Percentiles rank a stretch among this genome's conserved stretches.
Conservation (phyloP, 1,140 invertebrate genomes). For the Ceratina australensis region DNA sequence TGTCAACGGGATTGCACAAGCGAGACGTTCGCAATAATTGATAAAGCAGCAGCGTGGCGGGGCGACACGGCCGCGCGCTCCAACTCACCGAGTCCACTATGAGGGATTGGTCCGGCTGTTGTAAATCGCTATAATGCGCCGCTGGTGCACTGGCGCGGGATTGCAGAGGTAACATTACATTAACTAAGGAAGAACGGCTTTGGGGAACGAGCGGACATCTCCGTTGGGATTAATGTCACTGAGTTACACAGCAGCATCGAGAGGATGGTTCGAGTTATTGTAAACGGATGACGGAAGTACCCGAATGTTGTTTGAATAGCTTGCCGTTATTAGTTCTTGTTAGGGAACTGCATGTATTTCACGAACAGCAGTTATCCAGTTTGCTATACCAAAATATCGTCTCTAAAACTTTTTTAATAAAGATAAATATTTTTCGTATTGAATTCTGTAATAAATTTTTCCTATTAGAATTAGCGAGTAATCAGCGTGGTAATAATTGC, state of each 20-base stretch:
- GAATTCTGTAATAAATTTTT: too few species aligned
- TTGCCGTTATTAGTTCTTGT: too few species aligned
- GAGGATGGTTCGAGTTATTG: not conserved
- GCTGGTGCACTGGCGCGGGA: not conserved
- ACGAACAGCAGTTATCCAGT: too few species aligned
- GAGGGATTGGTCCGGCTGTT: slow-evolving; percentile 18
- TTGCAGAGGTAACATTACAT: slow-evolving; percentile 14
- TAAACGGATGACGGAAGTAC: not conserved
- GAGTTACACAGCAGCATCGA: not conserved
- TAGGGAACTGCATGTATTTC: too few species aligned
- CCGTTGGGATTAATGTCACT: slow-evolving; percentile 9
- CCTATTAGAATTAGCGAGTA: too few species aligned
- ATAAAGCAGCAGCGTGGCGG: slow-evolving; percentile 1
- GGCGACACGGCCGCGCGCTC: not conserved
- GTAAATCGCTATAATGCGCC: slow-evolving; percentile 39
- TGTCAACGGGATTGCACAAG: not conserved
- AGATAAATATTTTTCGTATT: too few species aligned
- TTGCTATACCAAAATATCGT: too few species aligned
- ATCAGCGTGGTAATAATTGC: too few species aligned
- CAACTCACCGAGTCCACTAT: not conserved
- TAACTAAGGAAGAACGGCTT: slow-evolving; percentile 15
- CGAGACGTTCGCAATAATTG: slow-evolving; percentile 25
- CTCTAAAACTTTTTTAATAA: too few species aligned
- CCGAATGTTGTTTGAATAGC: not conserved
- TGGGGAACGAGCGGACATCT: not conserved